Evolutionary conservation across 1,140 invertebrate species (phyloP), one percentile per base, ranked within the genome.

Genomic region (Eumeta japonica): DNA sequence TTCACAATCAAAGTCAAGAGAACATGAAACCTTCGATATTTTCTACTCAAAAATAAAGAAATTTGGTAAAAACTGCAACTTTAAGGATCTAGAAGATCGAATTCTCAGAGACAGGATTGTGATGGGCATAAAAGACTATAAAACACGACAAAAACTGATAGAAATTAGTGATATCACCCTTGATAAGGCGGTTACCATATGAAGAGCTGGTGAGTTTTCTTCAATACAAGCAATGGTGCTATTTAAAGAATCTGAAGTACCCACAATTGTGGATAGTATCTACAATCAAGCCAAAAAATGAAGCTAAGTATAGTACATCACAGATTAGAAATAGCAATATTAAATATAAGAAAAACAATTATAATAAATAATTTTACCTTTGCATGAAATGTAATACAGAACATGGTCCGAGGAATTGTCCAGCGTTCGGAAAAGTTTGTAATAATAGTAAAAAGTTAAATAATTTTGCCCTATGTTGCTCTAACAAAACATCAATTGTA

Each of bases 31-130:
- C 11, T 61, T 62, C 28, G 52, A 64, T 39, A 10, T 41, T 30
- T 57, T 52, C 37, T 41, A 52, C n/a, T 35, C 35, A 10, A 39
- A 40, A 15, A 16, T 50, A n/a, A 42, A 34, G 39, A 51, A 52
- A 41, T 12, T 56, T 11, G 43, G 30, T 4, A 16, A 41, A 35
- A 44, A 34, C 28, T 57, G 52, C 27, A 46, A 50, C 16, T 56
- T 48, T 43, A 37, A 41, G 17, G 17, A 17, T 28, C 17, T 43
- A 3, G 12, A 43, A 30, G 44, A 55, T 18, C 37, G 41, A 29
- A 46, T 59, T 40, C n/a, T 62, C 16, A 42, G 56, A 37, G 55
- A 58, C 29, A 43, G 48, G 32, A 55, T 63, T 19, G 46, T 60
- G 2, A 33, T 50, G 4, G 60, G 52, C 19, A 47, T 60, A 10